Conservation (phyloP, 2,888 invertebrate species). For the Mimachlamys varia region DNA sequence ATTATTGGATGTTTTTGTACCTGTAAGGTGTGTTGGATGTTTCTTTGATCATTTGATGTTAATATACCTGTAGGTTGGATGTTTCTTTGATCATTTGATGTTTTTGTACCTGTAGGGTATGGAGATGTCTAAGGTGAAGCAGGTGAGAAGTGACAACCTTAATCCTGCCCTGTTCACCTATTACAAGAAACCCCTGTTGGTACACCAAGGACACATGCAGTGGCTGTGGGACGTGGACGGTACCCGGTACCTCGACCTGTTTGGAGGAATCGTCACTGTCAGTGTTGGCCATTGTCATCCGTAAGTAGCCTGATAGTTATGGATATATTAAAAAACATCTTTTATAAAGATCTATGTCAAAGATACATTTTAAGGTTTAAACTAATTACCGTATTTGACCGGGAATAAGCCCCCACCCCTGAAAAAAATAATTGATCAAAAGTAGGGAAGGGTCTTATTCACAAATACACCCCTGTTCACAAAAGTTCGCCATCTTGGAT, state of each 20-base stretch:
- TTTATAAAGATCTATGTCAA: background rate
- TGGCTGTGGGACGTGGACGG: slow-evolving; percentile 95
- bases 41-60: too few relatives aligned
- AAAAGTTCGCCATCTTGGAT: too few relatives aligned
- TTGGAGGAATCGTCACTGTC: slow-evolving; percentile 98
- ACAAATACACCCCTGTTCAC: too few relatives aligned
- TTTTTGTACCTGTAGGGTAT: slow-evolving; percentile 74
- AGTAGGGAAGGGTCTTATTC: too few relatives aligned
- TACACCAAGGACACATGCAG: slow-evolving; percentile 93
- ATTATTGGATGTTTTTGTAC: too few relatives aligned
- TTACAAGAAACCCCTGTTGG: slow-evolving; percentile 91
- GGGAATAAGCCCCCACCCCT: too few relatives aligned
- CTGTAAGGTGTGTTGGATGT: too few relatives aligned
- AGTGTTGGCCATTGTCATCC: slow-evolving; percentile 99
- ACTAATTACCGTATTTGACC: too few relatives aligned
- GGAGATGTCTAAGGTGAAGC: slow-evolving; percentile 82
- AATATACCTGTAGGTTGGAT: too few relatives aligned
- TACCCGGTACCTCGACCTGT: slow-evolving; percentile 95
- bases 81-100: background rate
- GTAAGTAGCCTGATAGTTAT: slow-evolving; percentile 85
- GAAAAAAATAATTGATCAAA: too few relatives aligned
- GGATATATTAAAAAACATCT: background rate
- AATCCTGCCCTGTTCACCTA: slow-evolving; percentile 86
- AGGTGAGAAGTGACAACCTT: slow-evolving; percentile 83
- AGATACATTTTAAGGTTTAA: background rate